Evolutionary conservation across 2,797 vertebrate species (phyloP).

Genomic region (Xenops minutus): DNA sequence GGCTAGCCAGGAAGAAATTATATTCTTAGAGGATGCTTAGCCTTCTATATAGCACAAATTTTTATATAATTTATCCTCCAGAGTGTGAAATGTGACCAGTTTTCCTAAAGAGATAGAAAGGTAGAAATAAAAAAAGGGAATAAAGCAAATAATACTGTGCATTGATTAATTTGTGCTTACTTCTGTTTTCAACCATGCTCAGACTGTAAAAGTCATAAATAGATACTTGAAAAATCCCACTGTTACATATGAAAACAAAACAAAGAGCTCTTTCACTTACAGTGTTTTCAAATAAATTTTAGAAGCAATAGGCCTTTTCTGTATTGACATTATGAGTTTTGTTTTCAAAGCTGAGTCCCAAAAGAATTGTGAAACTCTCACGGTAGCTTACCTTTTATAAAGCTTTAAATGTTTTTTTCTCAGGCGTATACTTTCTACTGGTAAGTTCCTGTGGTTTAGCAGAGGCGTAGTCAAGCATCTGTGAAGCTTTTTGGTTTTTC

Average conservation of each 20-base stretch:
- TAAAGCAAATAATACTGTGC: not conserved
- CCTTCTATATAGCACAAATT: not conserved
- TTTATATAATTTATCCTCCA: not conserved
- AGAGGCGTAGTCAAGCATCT: not conserved
- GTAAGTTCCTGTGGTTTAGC: slow-evolving; percentile 16
- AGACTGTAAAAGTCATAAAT: slow-evolving; percentile 13
- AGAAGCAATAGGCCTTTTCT: slow-evolving; percentile 19
- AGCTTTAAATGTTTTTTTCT: slow-evolving; percentile 13
- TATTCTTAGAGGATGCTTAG: not conserved
- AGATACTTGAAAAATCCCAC: slow-evolving; percentile 25
- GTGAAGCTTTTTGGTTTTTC: not conserved
- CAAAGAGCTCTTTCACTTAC: slow-evolving; percentile 15
- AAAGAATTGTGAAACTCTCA: slow-evolving; percentile 39
- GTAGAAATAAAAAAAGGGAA: not conserved
- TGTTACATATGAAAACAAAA: slow-evolving; percentile 27
- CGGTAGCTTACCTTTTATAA: not conserved
- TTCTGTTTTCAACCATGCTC: slow-evolving; percentile 4
- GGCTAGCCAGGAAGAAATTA: not conserved
- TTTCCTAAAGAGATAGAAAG: not conserved
- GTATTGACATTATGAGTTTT: slow-evolving; percentile 1
- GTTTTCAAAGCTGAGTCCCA: slow-evolving; percentile 42
- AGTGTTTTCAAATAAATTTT: slow-evolving; percentile 25
- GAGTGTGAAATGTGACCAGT: not conserved
- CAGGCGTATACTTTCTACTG: not conserved
- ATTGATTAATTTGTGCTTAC: not conserved